Evolutionary conservation across 2,797 vertebrate genomes (phyloP).

Genomic region (Pseudopleuronectes americanus): DNA sequence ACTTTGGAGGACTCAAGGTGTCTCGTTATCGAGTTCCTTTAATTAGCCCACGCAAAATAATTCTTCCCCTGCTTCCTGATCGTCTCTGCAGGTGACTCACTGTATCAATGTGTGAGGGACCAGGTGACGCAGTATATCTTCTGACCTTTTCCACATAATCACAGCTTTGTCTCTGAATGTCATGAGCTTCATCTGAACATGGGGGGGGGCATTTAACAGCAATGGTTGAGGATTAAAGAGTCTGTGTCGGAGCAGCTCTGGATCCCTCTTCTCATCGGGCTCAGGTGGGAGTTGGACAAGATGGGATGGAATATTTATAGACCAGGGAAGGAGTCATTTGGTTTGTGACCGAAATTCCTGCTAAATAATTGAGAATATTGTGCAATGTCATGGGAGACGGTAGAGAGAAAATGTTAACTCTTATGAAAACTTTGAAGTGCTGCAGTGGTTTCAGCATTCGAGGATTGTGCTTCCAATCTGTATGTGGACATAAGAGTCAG

Average conservation of each 20-base stretch:
- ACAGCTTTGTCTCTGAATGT: slow-evolving; percentile 80
- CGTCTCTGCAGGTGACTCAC: slow-evolving; percentile 51
- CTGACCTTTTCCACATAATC: slow-evolving; percentile 77
- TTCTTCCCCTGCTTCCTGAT: slow-evolving; percentile 27
- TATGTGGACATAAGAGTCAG: background rate
- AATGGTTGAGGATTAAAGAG: slow-evolving; percentile 70
- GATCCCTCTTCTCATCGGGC: slow-evolving; percentile 5
- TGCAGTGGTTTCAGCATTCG: too few species aligned
- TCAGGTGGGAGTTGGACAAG: slow-evolving; percentile 17
- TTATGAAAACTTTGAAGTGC: too few species aligned
- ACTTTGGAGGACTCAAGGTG: slow-evolving; percentile 16
- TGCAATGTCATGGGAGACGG: too few species aligned
- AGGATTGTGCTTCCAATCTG: too few species aligned
- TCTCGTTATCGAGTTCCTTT: slow-evolving; percentile 39
- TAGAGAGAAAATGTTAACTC: too few species aligned
- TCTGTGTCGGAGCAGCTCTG: slow-evolving; percentile 27
- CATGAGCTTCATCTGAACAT: slow-evolving; percentile 73
- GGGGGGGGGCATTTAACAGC: slow-evolving; percentile 49
- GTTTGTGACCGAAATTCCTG: too few species aligned
- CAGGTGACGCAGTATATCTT: slow-evolving; percentile 37
- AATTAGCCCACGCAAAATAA: slow-evolving; percentile 46
- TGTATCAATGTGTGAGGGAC: slow-evolving; percentile 51
- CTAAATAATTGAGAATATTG: too few species aligned
- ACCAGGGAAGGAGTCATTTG: background rate
- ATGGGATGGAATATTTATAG: slow-evolving; percentile 26